Percentiles rank a stretch among this genome's conserved stretches.
Evolutionary conservation across 2,113 vertebrate species (phyloP).

Genomic region (Festucalex cinctus): DNA sequence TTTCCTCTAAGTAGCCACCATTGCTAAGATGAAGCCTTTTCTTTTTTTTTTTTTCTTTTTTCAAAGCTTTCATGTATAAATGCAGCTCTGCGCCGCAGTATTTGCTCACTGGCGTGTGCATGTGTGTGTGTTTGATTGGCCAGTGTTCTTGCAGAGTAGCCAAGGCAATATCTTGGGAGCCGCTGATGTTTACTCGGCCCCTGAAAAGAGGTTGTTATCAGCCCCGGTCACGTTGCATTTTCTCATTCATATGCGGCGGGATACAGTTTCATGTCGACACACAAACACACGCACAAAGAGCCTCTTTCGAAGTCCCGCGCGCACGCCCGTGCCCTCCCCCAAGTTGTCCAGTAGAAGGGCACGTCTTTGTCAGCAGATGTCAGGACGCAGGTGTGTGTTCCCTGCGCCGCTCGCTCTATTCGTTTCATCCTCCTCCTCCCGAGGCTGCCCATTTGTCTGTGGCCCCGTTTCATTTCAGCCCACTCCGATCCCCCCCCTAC

Average conservation of each 20-base stretch:
- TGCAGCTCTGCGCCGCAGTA: conserved; percentile 1
- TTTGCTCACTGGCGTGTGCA: conserved; percentile 1
- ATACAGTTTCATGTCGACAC: conserved; percentile 48
- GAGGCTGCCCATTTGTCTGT: conserved; percentile 70
- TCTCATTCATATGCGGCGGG: conserved; percentile 56
- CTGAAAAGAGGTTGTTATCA: conserved; percentile 67
- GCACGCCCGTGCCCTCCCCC: conserved; percentile 32
- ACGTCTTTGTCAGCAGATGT: conserved; percentile 72
- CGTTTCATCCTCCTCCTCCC: conserved; percentile 66
- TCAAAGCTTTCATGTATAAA: conserved; percentile 23
- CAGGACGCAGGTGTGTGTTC: conserved; percentile 71
- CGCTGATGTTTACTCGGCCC: conserved; percentile 57
- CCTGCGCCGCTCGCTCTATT: conserved; percentile 57
- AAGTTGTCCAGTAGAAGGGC: conserved; percentile 64
- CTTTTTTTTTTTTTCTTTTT: conserved; percentile 4
- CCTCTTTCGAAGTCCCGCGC: conserved; percentile 30
- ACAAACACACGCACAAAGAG: conserved; percentile 40
- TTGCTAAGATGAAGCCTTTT: conserved; percentile 25
- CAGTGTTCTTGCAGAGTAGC: conserved; percentile 49
- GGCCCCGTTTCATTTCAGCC: conserved; percentile 66
- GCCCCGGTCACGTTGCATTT: conserved; percentile 66
- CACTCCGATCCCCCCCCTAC: conserved; percentile 26
- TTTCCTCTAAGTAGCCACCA: conserved; percentile 42
- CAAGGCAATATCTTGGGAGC: conserved; percentile 64
- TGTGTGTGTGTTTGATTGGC: conserved; percentile 34